A percentile compares a stretch with the other conserved stretches of the same genome.
These are phyloP conservation scores for Drosophila trapezifrons DNA, from an alignment of 1,140 invertebrate genomes.

Conservation along the genomic window DNA sequence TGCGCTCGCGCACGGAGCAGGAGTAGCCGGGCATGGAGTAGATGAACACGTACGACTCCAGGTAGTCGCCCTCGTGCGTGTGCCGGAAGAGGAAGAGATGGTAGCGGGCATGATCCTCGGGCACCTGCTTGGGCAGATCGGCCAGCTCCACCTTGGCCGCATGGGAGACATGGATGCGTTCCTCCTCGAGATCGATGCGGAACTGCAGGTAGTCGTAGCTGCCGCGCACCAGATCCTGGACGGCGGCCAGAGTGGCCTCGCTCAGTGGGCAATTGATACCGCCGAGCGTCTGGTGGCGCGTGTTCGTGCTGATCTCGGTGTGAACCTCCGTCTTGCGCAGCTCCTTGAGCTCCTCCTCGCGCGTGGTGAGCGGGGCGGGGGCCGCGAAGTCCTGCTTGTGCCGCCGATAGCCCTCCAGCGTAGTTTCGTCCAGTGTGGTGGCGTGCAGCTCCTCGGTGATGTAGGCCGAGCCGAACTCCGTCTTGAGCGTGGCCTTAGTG, in stretches of 20 bases:
- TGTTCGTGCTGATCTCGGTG: constrained; percentile 92
- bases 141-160: constrained; percentile 86
- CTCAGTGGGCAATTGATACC: constrained; percentile 97
- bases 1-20: constrained; percentile 97
- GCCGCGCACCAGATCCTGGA: constrained; percentile 88
- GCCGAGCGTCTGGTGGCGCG: constrained; percentile 95
- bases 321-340: constrained; percentile 91
- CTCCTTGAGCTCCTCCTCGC: constrained; percentile 95
- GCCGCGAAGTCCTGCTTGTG: constrained; percentile 91
- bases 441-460: constrained; percentile 88
- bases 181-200: constrained; percentile 87
- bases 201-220: constrained; percentile 91
- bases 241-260: constrained; percentile 90
- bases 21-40: constrained; percentile 98
- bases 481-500: constrained; percentile 98
- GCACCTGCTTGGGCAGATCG: constrained; percentile 90
- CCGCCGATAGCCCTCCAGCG: constrained; percentile 91
- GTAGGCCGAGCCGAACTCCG: constrained; percentile 95
- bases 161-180: constrained; percentile 86
- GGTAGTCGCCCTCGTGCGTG: constrained; percentile 95
- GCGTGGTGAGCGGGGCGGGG: constrained; percentile 94
- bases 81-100: constrained; percentile 96
- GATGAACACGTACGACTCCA: constrained; percentile 96
- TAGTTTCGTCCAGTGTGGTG: constrained; percentile 90
- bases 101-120: constrained; percentile 93